Conservation (phyloP, 92 coral and sea anemone species). For the Epizoanthus stellaris region DNA sequence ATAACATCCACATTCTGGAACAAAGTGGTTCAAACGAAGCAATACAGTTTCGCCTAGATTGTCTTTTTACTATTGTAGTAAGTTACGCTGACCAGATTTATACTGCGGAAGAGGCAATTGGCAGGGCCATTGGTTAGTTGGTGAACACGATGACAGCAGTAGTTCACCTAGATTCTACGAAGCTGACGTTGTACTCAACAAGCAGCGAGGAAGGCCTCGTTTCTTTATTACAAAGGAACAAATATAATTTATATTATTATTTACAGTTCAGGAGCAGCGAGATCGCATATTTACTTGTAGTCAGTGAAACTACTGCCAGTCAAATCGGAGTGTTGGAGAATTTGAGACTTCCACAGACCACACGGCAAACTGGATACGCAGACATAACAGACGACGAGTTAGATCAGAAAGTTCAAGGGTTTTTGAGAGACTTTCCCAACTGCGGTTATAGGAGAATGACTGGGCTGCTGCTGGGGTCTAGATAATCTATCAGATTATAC, state of each 20-base stretch:
- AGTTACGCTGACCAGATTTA: no score
- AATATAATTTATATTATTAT: slow-evolving; percentile 33
- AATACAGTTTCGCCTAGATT: no score
- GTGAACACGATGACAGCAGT: no score
- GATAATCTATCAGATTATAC: no score
- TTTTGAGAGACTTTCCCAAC: slow-evolving; percentile 56
- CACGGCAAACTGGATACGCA: slow-evolving; percentile 45
- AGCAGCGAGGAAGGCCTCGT: slow-evolving; percentile 38
- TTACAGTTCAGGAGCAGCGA: slow-evolving; percentile 46
- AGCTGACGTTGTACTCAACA: no score
- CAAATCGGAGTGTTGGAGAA: background rate
- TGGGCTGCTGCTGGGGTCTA: slow-evolving; percentile 50
- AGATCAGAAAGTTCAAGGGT: slow-evolving; percentile 29
- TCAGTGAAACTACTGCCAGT: slow-evolving; percentile 51
- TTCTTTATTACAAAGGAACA: slow-evolving; percentile 35
- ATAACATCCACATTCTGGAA: no score
- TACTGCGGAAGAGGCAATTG: no score
- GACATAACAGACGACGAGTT: slow-evolving; percentile 46
- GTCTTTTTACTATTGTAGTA: no score
- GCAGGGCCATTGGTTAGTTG: no score
- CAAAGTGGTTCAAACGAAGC: no score
- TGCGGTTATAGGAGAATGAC: slow-evolving; percentile 61
- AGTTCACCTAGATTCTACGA: no score
- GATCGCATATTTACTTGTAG: slow-evolving; percentile 57
- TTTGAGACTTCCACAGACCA: no score